Conservation (phyloP, 2,797 vertebrate species). For the Danio aesculapii region DNA sequence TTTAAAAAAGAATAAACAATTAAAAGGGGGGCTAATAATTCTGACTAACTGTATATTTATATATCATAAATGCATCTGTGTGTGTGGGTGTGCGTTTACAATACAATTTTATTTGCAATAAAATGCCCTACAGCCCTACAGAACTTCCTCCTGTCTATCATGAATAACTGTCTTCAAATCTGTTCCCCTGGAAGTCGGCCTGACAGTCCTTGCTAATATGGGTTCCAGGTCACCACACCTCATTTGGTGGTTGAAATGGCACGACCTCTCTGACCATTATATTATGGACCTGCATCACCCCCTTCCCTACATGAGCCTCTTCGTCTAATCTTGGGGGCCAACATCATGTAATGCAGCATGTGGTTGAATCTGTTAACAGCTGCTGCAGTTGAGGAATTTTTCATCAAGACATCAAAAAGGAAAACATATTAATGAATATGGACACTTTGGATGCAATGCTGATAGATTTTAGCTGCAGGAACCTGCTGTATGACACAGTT, state of each 20-base stretch:
- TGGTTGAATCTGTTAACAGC: not conserved
- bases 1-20: too few relatives aligned
- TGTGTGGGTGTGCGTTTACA: too few relatives aligned
- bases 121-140: too few relatives aligned
- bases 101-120: too few relatives aligned
- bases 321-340: not conserved
- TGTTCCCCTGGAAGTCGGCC: not conserved
- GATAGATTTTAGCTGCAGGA: not conserved
- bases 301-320: not conserved
- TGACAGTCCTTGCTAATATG: not conserved
- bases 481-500: not conserved
- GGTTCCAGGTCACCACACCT: not conserved
- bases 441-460: not conserved
- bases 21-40: too few relatives aligned
- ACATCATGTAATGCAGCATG: not conserved
- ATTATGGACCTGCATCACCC: not conserved
- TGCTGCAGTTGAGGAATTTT: not conserved
- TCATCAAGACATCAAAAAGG: not conserved
- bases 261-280: not conserved
- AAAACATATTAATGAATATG: not conserved
- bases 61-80: too few relatives aligned
- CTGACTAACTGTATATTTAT: too few relatives aligned
- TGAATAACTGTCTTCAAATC: not conserved
- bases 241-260: not conserved
- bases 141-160: not conserved